phyloP scores from a whole-genome alignment of 1,140 invertebrate species.

The Drosophila persimilis region DNA sequence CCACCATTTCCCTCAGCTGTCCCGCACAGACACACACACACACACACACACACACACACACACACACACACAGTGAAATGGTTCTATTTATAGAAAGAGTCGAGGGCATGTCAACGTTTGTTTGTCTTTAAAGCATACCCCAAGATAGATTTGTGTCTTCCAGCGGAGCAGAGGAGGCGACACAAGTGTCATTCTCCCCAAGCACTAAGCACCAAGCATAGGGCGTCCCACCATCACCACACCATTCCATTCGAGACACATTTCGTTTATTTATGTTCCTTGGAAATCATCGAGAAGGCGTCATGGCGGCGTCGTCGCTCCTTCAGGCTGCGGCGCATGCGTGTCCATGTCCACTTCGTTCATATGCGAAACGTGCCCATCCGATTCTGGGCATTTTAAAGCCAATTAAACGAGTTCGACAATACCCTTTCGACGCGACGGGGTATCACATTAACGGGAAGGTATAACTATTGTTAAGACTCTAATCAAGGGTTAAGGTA shows the following conservation, averaged over 20 bases:
- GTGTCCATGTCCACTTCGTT: conserved; percentile 31
- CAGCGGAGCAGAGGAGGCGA: conserved; percentile 1
- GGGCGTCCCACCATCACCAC: not conserved
- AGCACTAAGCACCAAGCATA: not conserved
- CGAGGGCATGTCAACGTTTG: conserved; percentile 37
- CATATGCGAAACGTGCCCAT: conserved; percentile 44
- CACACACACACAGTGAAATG: conserved; percentile 6
- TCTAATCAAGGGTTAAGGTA: no score
- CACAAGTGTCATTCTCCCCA: conserved; percentile 32
- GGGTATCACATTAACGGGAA: not conserved
- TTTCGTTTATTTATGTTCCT: conserved; percentile 59
- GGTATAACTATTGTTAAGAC: not conserved
- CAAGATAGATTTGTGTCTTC: conserved; percentile 55
- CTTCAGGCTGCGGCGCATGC: conserved; percentile 41
- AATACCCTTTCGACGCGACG: conserved; percentile 8
- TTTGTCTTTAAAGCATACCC: conserved; percentile 31
- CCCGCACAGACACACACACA: conserved; percentile 30
- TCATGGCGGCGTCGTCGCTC: conserved; percentile 39
- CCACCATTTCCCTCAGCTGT: conserved; percentile 48
- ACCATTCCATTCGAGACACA: conserved; percentile 48
- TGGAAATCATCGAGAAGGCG: conserved; percentile 30
- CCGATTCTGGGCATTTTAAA: conserved; percentile 49
- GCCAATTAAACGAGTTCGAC: conserved; percentile 69
- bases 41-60: conserved; percentile 8
- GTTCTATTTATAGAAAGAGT: conserved; percentile 50